Evolutionary conservation across 1,140 invertebrate species (phyloP).

Genomic region (Melipona quadrifasciata): DNA sequence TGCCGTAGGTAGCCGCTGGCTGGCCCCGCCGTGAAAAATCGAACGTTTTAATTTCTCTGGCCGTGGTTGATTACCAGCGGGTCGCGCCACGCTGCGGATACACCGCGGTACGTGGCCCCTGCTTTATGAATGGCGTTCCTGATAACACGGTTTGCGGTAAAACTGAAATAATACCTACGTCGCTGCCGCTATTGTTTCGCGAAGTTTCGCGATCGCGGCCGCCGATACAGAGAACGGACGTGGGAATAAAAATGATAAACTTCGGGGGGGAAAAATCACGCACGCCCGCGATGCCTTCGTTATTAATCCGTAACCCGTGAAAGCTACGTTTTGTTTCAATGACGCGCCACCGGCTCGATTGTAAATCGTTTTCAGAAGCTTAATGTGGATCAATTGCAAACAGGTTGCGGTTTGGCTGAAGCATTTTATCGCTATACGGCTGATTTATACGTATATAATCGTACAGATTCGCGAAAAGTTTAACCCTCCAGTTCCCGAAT

Average conservation of each 20-base stretch:
- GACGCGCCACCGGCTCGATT: too few relatives aligned
- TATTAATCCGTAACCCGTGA: neutral
- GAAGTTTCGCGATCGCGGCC: constrained; percentile 38
- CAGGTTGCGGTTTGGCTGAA: neutral
- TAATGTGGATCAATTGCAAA: neutral
- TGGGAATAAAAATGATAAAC: constrained; percentile 39
- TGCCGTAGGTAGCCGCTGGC: neutral
- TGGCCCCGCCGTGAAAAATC: constrained; percentile 34
- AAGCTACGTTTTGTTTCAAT: neutral
- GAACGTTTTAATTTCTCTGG: constrained; percentile 51
- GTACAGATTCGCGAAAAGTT: neutral
- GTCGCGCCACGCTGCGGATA: constrained; percentile 1
- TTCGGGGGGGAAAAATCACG: constrained; percentile 1
- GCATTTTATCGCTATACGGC: neutral
- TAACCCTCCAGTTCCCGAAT: too few relatives aligned
- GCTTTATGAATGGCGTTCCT: constrained; percentile 44
- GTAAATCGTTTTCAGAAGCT: neutral
- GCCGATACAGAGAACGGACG: constrained; percentile 36
- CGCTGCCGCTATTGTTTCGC: constrained; percentile 38
- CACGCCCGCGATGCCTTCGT: neutral
- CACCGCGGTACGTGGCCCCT: neutral
- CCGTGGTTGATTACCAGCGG: constrained; percentile 43
- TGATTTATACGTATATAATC: neutral
- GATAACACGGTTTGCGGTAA: constrained; percentile 43
- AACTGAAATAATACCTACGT: constrained; percentile 50